Conservation (phyloP, 2,113 vertebrate species). For the Nipponia nippon region DNA sequence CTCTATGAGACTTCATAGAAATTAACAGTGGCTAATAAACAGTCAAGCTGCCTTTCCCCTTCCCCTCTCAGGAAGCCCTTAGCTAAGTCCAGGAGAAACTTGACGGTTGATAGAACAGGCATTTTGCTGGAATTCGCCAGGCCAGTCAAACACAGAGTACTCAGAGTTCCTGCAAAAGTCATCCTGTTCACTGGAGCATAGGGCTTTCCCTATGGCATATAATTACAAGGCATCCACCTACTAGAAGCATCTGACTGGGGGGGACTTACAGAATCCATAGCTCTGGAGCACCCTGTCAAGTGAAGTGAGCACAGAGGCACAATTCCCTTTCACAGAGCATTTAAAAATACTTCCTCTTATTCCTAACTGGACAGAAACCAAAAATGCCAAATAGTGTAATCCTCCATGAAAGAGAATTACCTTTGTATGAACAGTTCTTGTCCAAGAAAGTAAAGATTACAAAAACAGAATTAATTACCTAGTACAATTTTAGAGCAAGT, state of each 20-base stretch:
- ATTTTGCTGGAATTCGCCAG: not conserved
- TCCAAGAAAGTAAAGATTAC: not conserved
- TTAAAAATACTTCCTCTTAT: not conserved
- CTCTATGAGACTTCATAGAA: not conserved
- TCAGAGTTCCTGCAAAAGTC: not conserved
- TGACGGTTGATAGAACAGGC: not conserved
- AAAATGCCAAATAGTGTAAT: not conserved
- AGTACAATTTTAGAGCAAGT: not conserved
- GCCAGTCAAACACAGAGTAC: not conserved
- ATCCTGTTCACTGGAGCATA: rapidly evolving
- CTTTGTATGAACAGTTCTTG: not conserved
- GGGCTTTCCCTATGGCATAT: not conserved
- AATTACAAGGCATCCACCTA: not conserved
- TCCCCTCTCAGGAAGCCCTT: not conserved
- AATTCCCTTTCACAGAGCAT: not conserved
- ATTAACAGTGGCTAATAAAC: not conserved
- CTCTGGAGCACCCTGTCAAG: not conserved
- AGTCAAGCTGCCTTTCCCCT: not conserved
- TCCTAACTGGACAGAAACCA: not conserved
- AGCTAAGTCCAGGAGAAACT: not conserved
- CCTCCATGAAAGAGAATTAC: not conserved
- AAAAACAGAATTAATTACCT: not conserved
- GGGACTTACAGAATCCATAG: not conserved
- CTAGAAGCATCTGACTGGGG: not conserved
- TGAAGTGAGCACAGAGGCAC: not conserved